Evolutionary conservation across 53 echinoderm and acorn worm genomes (phyloP), one percentile per base, ranked within the genome.

Genomic region (Mesocentrotus franciscanus): DNA sequence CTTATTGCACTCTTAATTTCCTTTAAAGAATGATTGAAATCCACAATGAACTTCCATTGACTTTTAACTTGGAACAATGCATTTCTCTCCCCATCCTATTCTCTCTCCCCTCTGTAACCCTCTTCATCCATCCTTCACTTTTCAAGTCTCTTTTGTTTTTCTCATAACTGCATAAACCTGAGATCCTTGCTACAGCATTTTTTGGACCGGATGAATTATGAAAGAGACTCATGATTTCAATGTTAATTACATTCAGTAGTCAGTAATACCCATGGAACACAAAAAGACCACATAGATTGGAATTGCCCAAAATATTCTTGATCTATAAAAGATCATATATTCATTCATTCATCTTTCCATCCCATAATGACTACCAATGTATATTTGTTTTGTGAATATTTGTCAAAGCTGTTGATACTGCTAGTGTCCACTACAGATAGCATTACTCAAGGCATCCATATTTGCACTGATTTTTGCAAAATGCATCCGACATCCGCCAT

Each of bases 331-430:
- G 64, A 64, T 64, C 20, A 64, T 11, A 64, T 64, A 62, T 62
- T 62, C 76, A 76, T 33, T 78, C 78, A 78, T 78, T 34, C 33
- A 78, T 35, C 79, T 79, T 79, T 16, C 75, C 14, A 76, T 76
- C 76, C 14, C 33, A 16, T 42, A 20, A 36, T 81, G 17, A 16
- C 42, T 6, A 81, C 81, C 39, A 42, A 42, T 81, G 6, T 60
- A 90, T 90, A 32, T 60, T 90, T 60, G 90, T 59, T 60, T 90
- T 90, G 90, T 60, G 90, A 60, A 90, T 58, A 90, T 90, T 90
- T 58, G 60, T 60, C 60, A 58, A 90, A 89, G 60, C 60, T 60
- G 27, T 90, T 35, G 60, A 90, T 59, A 90, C 60, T 90, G 29
- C 90, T 90, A 20, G 60, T 60, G 60, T 90, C 90, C 90, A 90